Percentiles rank a stretch among this genome's conserved stretches.
These are phyloP conservation scores for Agelastica alni DNA, from an alignment of 2,888 invertebrate species.

Conservation along the genomic window DNA sequence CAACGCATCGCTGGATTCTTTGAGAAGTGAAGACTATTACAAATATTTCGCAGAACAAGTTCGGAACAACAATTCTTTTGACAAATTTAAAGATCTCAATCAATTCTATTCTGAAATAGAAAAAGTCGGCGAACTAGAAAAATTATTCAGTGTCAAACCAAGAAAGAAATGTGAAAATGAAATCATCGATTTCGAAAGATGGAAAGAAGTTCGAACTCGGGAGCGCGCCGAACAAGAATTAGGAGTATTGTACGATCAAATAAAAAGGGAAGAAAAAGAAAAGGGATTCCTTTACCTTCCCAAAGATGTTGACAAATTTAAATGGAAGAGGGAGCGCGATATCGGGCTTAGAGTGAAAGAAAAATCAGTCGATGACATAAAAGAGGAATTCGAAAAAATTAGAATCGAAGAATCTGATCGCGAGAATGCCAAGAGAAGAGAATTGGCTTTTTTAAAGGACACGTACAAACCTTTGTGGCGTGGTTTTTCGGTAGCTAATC, in stretches of 20 bases:
- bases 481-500: slow-evolving; percentile 79
- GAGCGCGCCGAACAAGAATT: slow-evolving; percentile 84
- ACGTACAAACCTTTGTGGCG: slow-evolving; percentile 82
- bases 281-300: slow-evolving; percentile 83
- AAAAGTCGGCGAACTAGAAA: slow-evolving; percentile 80
- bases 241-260: slow-evolving; percentile 72
- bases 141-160: slow-evolving; percentile 74
- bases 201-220: slow-evolving; percentile 78
- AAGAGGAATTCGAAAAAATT: slow-evolving; percentile 73
- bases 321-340: slow-evolving; percentile 78
- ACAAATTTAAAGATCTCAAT: slow-evolving; percentile 82
- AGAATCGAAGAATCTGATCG: slow-evolving; percentile 59
- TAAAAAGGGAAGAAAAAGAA: slow-evolving; percentile 78
- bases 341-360: slow-evolving; percentile 80
- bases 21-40: slow-evolving; percentile 67
- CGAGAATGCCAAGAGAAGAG: slow-evolving; percentile 56
- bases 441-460: slow-evolving; percentile 62
- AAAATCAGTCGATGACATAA: slow-evolving; percentile 85
- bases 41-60: slow-evolving; percentile 69
- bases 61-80: slow-evolving; percentile 71
- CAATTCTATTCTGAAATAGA: slow-evolving; percentile 85
- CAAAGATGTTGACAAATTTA: slow-evolving; percentile 71
- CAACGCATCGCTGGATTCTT: slow-evolving; percentile 57
- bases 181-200: slow-evolving; percentile 84
- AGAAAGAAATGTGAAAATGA: slow-evolving; percentile 76